Evolutionary conservation across 1,140 invertebrate genomes (phyloP), one percentile per base, ranked within the genome.

Genomic region (Drosophila nikananu): DNA sequence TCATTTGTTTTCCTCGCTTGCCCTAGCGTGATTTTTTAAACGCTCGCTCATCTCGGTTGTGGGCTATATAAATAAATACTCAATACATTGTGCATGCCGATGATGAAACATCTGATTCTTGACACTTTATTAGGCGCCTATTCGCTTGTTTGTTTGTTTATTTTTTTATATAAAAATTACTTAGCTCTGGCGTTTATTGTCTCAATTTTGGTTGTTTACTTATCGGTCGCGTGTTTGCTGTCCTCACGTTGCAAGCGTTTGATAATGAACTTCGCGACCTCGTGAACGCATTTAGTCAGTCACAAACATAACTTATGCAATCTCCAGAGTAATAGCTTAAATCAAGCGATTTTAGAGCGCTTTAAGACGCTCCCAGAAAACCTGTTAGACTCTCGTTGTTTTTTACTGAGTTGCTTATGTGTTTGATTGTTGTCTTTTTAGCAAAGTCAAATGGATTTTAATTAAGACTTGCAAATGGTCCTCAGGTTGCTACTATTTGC

Each of bases 401-500:
- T 13, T n/a, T 25, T 37, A 13, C 35, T 2, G 35, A 4, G 13
- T 21, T 27, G 25, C 30, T 35, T 49, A n/a, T 42, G 6, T 51
- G 23, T 25, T 23, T 54, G 30, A 48, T 46, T 10, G 5, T 21
- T 21, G 62, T 30, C 17, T 32, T 72, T 58, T n/a, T 79, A 52
- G 65, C 49, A 77, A 15, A 67, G 27, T 17, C 48, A 70, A 83
- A 81, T 84, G 42, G 61, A 81, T 72, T 83, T 89, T 75, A 81
- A 89, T 87, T 89, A 81, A 60, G 52, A 67, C 57, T 75, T 83
- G 65, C 52, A 74, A 73, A 74, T 49, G 17, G 41, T 17, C 19
- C 46, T 42, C 27, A 51, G 44, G 7, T 37, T 59, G 42, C 61
- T 76, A 54, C 30, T 70, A 15, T 37, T 9, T 17, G 27, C 21